Percentiles rank a stretch among this genome's conserved stretches.
These are phyloP conservation scores for Peromyscus californicus DNA, from an alignment of 2,113 vertebrate genomes.

Conservation along the genomic window DNA sequence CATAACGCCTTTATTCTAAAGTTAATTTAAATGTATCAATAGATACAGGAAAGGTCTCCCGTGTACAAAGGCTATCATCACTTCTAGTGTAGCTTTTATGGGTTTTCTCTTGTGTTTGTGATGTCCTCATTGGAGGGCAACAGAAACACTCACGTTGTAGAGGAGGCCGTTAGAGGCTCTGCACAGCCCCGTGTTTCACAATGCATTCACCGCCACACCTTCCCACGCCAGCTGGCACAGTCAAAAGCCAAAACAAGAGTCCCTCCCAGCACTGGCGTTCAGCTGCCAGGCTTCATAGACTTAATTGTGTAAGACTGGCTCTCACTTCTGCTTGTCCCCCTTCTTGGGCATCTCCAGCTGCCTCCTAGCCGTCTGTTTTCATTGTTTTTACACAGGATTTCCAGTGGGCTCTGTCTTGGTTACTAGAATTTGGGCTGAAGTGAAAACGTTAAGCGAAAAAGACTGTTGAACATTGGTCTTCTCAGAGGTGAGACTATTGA, in stretches of 20 bases:
- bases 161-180: background rate
- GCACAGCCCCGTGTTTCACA: background rate
- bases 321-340: background rate
- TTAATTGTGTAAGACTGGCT: background rate
- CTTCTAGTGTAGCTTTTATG: background rate
- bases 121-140: background rate
- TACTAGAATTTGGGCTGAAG: background rate
- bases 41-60: background rate
- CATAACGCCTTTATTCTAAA: background rate
- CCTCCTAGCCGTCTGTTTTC: background rate
- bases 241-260: background rate
- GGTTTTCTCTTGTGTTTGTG: background rate
- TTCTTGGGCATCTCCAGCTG: background rate
- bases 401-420: background rate
- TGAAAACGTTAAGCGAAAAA: background rate
- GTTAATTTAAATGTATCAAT: conserved; percentile 19
- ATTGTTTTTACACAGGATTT: background rate
- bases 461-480: background rate
- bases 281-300: background rate
- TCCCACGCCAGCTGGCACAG: background rate
- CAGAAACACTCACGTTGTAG: background rate
- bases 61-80: background rate
- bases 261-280: background rate
- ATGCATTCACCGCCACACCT: background rate
- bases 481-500: background rate